Base-by-base conservation (phyloP, 2,797 vertebrate genomes). In the Thalassophryne amazonica region DNA sequence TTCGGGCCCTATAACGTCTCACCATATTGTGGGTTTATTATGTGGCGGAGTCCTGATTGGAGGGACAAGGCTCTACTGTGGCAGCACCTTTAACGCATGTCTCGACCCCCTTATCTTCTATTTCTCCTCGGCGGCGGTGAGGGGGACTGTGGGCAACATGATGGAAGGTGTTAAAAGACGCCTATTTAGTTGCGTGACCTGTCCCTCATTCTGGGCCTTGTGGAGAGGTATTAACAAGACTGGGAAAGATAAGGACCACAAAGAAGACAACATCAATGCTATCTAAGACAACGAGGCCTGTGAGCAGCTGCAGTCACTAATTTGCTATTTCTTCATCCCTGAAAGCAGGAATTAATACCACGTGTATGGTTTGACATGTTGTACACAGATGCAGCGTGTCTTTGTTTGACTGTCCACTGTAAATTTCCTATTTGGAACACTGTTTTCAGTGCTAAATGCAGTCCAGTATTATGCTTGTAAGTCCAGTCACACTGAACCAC, bases 51-150 rank as follows among this genome's bases (percentile, higher is more conserved):
- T 29, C 93, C 94, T 0, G 0, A 2, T 0, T 97, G 95, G 95
- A 81, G 95, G 22, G 73, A 82, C 35, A 78, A 85, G 11, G 87
- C 92, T 0, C 82, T 97, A 66, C 83, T 96, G 4, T 85, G 59
- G 89, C 42, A 93, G 93, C 53, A 93, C 93, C 5, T 93, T 96
- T 54, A 97, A 96, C 0, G 87, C 94, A 10, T 92, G 90, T 15
- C 76, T 97, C 11, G 95, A 96, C 66, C 95, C 95, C 0, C 43
- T 94, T 1, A 92, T 97, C 34, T 96, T 96, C 83, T 96, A 96
- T 60, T 90, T 94, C 57, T 95, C 94, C 0, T 95, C 94, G 0
- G 75, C 92, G 0, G 91, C 90, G 0, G 83, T 95, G 41, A 87
- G 93, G 21, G 84, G 69, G 6, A 77, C 61, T 0, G 84, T 94